These are phyloP conservation scores for Hyperoplus immaculatus DNA, from an alignment of 2,797 vertebrate genomes.

Conservation along the genomic window DNA sequence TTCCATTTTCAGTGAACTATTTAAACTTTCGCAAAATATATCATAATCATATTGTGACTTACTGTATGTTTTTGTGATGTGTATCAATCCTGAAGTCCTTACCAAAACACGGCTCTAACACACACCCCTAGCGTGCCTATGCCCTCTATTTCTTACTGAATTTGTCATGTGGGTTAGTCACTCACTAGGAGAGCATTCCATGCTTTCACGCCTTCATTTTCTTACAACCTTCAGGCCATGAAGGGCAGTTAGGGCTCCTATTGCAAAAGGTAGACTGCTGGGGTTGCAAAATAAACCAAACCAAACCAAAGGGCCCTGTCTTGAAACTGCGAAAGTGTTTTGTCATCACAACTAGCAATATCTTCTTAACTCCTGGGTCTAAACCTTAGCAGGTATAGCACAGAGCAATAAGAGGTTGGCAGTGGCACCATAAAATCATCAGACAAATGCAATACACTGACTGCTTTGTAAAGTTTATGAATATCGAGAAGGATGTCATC, in stretches of 20 bases:
- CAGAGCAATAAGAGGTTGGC: not conserved
- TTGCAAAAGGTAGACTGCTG: constrained; percentile 8
- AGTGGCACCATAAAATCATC: no score
- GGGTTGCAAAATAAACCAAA: constrained; percentile 9
- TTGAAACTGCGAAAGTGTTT: not conserved
- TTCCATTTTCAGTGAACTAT: no score
- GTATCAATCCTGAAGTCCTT: no score
- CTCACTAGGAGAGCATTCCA: not conserved
- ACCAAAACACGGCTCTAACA: not conserved
- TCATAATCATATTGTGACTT: no score
- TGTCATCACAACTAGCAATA: not conserved
- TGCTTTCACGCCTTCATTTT: not conserved
- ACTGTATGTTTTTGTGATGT: no score
- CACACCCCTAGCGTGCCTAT: not conserved
- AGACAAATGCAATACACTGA: not conserved
- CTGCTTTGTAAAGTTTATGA: not conserved
- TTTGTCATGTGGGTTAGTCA: constrained; percentile 14
- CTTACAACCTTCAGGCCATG: not conserved
- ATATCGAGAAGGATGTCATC: not conserved
- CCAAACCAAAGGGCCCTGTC: constrained; percentile 7
- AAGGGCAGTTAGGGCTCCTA: constrained; percentile 1
- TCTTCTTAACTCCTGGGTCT: not conserved
- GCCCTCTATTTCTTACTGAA: not conserved
- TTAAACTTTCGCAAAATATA: no score
- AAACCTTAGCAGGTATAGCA: not conserved